Percentiles rank a stretch among this genome's conserved stretches.
These are phyloP conservation scores for Tiliacea aurago DNA, from an alignment of 2,888 invertebrate genomes.

Conservation along the genomic window DNA sequence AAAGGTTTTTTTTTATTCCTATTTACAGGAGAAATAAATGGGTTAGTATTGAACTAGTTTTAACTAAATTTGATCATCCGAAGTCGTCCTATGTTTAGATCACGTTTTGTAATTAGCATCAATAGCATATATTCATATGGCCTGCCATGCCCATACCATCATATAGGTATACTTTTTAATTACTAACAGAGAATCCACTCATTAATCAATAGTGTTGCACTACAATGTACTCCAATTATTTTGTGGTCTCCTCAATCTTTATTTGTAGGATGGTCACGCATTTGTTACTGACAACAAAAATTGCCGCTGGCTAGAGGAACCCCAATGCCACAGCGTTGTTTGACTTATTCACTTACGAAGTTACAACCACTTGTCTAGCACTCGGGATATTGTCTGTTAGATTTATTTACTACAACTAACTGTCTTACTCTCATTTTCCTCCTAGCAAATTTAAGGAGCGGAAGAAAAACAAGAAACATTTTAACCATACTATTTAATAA, in stretches of 20 bases:
- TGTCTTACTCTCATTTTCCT: not conserved
- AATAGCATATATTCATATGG: not conserved
- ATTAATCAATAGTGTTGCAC: slow-evolving; percentile 1
- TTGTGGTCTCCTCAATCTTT: slow-evolving; percentile 58
- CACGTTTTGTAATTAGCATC: not conserved
- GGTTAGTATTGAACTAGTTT: not conserved
- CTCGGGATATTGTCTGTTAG: not conserved
- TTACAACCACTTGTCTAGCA: not conserved
- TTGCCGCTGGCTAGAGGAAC: slow-evolving; percentile 72
- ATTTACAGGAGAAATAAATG: not conserved
- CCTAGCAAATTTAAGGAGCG: not conserved
- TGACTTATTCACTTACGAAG: slow-evolving; percentile 61
- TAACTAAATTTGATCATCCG: not conserved
- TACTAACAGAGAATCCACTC: not conserved
- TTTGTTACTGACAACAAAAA: slow-evolving; percentile 80
- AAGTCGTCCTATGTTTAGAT: not conserved
- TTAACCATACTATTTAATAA: slow-evolving; percentile 63
- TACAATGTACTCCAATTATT: slow-evolving; percentile 5
- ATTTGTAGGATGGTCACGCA: slow-evolving; percentile 77
- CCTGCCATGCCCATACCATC: too few species aligned
- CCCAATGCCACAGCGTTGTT: slow-evolving; percentile 53
- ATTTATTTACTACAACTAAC: slow-evolving; percentile 1
- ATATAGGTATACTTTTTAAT: too few species aligned
- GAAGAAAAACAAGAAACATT: slow-evolving; percentile 21
- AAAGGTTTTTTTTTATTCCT: not conserved